Evolutionary conservation across 2,888 invertebrate genomes (phyloP).

Genomic region (Dynastes grantii): DNA sequence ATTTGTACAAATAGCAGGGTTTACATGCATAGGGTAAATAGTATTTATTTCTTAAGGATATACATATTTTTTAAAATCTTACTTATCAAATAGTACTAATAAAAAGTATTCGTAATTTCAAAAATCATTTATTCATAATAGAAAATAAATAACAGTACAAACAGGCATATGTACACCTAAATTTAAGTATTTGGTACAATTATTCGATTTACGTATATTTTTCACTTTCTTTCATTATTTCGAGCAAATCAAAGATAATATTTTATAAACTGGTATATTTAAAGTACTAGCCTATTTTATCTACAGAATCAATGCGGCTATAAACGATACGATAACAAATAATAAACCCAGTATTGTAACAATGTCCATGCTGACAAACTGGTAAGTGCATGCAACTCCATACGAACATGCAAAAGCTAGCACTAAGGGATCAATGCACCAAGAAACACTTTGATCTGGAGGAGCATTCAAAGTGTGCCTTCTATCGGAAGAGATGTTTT

Average conservation of each 20-base stretch:
- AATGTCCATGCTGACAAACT: constrained; percentile 82
- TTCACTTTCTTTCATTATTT: not conserved
- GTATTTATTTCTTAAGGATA: not conserved
- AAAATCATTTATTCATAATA: constrained; percentile 31
- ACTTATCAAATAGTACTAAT: constrained; percentile 11
- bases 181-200: constrained; percentile 45
- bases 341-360: constrained; percentile 83
- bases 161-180: constrained; percentile 38
- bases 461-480: constrained; percentile 60
- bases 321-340: constrained; percentile 82
- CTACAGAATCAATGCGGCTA: constrained; percentile 72
- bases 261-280: not conserved
- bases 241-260: not conserved
- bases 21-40: constrained; percentile 3
- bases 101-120: constrained; percentile 17
- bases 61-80: not conserved
- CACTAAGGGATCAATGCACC: constrained; percentile 77
- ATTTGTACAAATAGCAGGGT: not conserved
- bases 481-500: constrained; percentile 50
- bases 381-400: constrained; percentile 81
- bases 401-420: constrained; percentile 85
- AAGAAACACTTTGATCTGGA: constrained; percentile 64
- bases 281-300: constrained; percentile 19
- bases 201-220: constrained; percentile 9
- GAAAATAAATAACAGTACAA: constrained; percentile 45